Conservation (phyloP, 2,113 vertebrate species). For the Larimichthys crocea region DNA sequence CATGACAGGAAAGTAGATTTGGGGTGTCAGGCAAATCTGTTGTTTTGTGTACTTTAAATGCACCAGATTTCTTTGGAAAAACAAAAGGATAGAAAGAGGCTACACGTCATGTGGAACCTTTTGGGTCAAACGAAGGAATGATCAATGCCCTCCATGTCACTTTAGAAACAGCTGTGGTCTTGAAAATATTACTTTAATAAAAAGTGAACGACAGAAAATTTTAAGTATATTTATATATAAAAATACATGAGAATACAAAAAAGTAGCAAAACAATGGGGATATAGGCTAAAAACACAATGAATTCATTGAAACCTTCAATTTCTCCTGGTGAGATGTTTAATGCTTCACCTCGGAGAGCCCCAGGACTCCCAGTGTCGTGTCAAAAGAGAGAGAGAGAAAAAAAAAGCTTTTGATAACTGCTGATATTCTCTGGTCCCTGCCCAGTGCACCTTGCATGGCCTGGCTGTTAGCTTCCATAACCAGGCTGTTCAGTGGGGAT, state of each 20-base stretch:
- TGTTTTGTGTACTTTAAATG: conserved; percentile 71
- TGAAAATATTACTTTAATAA: conserved; percentile 86
- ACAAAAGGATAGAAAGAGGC: conserved; percentile 52
- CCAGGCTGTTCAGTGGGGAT: conserved; percentile 56
- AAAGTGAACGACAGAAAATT: conserved; percentile 85
- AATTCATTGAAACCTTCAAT: conserved; percentile 83
- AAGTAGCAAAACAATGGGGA: conserved; percentile 86
- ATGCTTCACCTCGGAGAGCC: conserved; percentile 69
- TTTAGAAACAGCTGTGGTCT: conserved; percentile 83
- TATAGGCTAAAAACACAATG: conserved; percentile 81
- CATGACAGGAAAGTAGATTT: conserved; percentile 33
- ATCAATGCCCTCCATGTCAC: conserved; percentile 68
- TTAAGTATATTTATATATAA: conserved; percentile 88
- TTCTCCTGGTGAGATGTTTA: conserved; percentile 68
- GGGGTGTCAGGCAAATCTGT: conserved; percentile 48
- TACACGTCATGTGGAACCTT: conserved; percentile 65
- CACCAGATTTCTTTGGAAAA: conserved; percentile 67
- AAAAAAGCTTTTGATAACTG: conserved; percentile 55
- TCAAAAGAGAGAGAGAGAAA: conserved; percentile 35
- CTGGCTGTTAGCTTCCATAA: conserved; percentile 52
- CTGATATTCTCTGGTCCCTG: conserved; percentile 79
- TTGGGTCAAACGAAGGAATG: conserved; percentile 71
- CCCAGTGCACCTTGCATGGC: conserved; percentile 68
- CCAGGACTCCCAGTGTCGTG: conserved; percentile 68
- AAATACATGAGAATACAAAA: conserved; percentile 88